A percentile compares a stretch with the other conserved stretches of the same genome.
These are phyloP conservation scores for Noturus placidus DNA, from an alignment of 2,113 vertebrate species.

Conservation along the genomic window DNA sequence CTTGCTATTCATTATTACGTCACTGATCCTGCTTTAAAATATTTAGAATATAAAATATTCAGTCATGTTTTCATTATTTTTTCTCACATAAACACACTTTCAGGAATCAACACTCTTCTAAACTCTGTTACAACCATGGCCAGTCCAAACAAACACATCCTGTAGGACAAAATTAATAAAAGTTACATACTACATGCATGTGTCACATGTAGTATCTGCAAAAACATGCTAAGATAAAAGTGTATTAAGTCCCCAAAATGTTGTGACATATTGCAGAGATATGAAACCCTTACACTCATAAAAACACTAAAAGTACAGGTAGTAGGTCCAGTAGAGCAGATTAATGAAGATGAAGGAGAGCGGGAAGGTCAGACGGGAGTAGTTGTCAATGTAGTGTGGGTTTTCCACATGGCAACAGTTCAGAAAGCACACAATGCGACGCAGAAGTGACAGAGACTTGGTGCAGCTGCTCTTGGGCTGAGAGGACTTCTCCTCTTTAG, in stretches of 20 bases:
- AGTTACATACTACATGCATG: slow-evolving; percentile 28
- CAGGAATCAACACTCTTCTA: slow-evolving; percentile 25
- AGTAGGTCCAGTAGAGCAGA: slow-evolving; percentile 90
- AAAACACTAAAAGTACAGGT: slow-evolving; percentile 81
- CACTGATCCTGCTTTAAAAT: not conserved
- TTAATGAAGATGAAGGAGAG: slow-evolving; percentile 87
- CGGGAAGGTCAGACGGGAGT: slow-evolving; percentile 84
- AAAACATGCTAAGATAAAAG: slow-evolving; percentile 51
- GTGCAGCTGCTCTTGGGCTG: slow-evolving; percentile 63
- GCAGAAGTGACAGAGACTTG: slow-evolving; percentile 66
- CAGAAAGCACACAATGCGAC: slow-evolving; percentile 73
- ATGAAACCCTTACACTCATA: slow-evolving; percentile 50
- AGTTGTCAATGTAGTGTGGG: slow-evolving; percentile 91
- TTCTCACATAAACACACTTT: slow-evolving; percentile 45
- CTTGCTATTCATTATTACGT: slow-evolving; percentile 32
- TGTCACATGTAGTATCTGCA: slow-evolving; percentile 27
- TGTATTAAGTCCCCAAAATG: slow-evolving; percentile 34
- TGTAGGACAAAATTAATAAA: slow-evolving; percentile 26
- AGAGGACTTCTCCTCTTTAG: slow-evolving; percentile 65
- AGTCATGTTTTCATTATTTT: not conserved
- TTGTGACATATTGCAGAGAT: slow-evolving; percentile 40
- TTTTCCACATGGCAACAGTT: slow-evolving; percentile 84
- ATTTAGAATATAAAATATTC: not conserved
- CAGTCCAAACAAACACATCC: slow-evolving; percentile 27
- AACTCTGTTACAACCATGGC: slow-evolving; percentile 34